A percentile compares a stretch with the other conserved stretches of the same genome.
Conservation (phyloP, 2,888 invertebrate species). For the Sesamia inferens region DNA sequence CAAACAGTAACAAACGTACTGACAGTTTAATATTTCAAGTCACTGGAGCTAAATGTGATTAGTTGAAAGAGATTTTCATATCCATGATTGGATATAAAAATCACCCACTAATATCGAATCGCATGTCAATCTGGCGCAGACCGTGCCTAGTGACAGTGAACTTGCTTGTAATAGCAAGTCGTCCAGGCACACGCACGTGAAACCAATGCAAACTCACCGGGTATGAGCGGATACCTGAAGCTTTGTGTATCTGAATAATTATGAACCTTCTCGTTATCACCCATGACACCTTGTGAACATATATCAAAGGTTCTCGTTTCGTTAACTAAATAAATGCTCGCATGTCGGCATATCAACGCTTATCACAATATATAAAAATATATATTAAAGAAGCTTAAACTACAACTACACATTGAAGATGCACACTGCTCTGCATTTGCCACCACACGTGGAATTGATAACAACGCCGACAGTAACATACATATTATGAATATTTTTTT, state of each 20-base stretch:
- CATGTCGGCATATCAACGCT: slow-evolving; percentile 89
- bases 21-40: slow-evolving; percentile 64
- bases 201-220: slow-evolving; percentile 64
- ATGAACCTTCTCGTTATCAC: slow-evolving; percentile 76
- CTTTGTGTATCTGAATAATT: slow-evolving; percentile 54
- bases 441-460: slow-evolving; percentile 86
- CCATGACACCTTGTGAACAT: slow-evolving; percentile 79
- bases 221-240: slow-evolving; percentile 63
- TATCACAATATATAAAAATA: slow-evolving; percentile 90
- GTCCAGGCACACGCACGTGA: slow-evolving; percentile 83
- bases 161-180: slow-evolving; percentile 88
- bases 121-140: slow-evolving; percentile 79
- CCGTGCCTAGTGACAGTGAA: slow-evolving; percentile 84
- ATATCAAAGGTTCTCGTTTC: slow-evolving; percentile 77
- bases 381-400: slow-evolving; percentile 89
- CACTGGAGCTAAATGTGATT: slow-evolving; percentile 78
- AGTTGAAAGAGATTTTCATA: slow-evolving; percentile 89
- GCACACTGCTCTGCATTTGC: slow-evolving; percentile 87
- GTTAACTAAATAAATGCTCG: slow-evolving; percentile 89
- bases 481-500: slow-evolving; percentile 57
- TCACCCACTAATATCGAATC: slow-evolving; percentile 85
- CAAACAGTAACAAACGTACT: slow-evolving; percentile 61
- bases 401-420: slow-evolving; percentile 88
- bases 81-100: slow-evolving; percentile 84
- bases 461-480: slow-evolving; percentile 79